Percentiles rank a stretch among this genome's conserved stretches.
Conservation (phyloP, 2,797 vertebrate genomes). For the Hypotaenidia philippensis region DNA sequence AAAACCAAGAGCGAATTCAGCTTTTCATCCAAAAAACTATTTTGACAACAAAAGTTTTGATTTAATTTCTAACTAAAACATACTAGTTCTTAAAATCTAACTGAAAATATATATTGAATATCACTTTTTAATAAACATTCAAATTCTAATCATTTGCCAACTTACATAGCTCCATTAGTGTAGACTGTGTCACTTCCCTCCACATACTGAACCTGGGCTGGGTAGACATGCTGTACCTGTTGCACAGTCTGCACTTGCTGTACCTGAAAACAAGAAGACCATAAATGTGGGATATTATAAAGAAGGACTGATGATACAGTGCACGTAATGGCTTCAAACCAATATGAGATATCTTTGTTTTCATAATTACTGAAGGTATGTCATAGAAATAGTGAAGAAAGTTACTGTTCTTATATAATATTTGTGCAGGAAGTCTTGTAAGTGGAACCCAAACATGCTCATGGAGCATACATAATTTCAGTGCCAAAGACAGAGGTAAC, state of each 20-base stretch:
- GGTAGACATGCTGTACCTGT: conserved; percentile 86
- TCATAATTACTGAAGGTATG: neutral
- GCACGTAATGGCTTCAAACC: neutral
- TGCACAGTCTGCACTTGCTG: conserved; percentile 86
- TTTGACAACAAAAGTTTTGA: neutral
- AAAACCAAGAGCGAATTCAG: neutral
- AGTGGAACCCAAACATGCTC: neutral
- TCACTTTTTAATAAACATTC: neutral
- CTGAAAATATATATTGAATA: neutral
- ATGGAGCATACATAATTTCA: neutral
- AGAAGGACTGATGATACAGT: neutral
- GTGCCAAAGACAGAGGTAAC: neutral
- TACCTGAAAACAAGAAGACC: conserved; percentile 77
- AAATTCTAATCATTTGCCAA: neutral
- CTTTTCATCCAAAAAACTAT: neutral
- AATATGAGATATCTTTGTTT: neutral
- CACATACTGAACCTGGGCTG: conserved; percentile 87
- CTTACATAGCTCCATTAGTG: conserved; percentile 88
- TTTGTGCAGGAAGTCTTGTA: neutral
- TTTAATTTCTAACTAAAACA: neutral
- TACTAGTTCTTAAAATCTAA: neutral
- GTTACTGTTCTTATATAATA: neutral
- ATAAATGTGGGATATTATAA: neutral
- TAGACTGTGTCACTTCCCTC: conserved; percentile 87
- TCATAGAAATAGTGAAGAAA: neutral